A percentile compares a stretch with the other conserved stretches of the same genome.
Evolutionary conservation across 2,888 invertebrate species (phyloP).

Genomic region (Marasmarcha lunaedactyla): DNA sequence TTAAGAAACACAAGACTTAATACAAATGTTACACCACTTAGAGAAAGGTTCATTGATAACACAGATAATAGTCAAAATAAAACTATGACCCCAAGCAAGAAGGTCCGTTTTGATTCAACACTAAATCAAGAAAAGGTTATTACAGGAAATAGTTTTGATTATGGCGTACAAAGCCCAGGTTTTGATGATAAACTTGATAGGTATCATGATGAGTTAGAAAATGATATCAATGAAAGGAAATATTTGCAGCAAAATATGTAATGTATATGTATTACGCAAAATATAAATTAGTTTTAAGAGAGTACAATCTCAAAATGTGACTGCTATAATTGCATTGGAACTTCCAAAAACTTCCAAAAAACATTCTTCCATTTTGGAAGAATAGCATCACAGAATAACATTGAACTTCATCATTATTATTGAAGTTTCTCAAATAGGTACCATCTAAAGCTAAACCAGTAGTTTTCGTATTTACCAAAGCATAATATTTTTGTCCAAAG

Average conservation of each 20-base stretch:
- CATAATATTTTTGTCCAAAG: too few relatives aligned
- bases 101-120: conserved; percentile 61
- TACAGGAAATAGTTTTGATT: conserved; percentile 60
- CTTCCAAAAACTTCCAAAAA: too few relatives aligned
- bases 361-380: too few relatives aligned
- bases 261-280: background rate
- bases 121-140: conserved; percentile 58
- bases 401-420: too few relatives aligned
- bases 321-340: too few relatives aligned
- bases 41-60: conserved; percentile 33
- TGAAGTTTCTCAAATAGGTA: too few relatives aligned
- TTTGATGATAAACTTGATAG: conserved; percentile 58
- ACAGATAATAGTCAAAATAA: conserved; percentile 36
- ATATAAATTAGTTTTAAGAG: background rate
- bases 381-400: too few relatives aligned
- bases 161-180: conserved; percentile 51
- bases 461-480: too few relatives aligned
- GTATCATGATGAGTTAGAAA: conserved; percentile 62
- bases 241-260: conserved; percentile 59
- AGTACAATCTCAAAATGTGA: too few relatives aligned
- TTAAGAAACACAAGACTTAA: conserved; percentile 49
- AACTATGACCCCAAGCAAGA: conserved; percentile 48
- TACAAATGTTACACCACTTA: conserved; percentile 54
- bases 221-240: conserved; percentile 62
- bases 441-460: too few relatives aligned